Evolutionary conservation across 2,888 invertebrate genomes (phyloP).

Genomic region (Himalopsyche tibetana): DNA sequence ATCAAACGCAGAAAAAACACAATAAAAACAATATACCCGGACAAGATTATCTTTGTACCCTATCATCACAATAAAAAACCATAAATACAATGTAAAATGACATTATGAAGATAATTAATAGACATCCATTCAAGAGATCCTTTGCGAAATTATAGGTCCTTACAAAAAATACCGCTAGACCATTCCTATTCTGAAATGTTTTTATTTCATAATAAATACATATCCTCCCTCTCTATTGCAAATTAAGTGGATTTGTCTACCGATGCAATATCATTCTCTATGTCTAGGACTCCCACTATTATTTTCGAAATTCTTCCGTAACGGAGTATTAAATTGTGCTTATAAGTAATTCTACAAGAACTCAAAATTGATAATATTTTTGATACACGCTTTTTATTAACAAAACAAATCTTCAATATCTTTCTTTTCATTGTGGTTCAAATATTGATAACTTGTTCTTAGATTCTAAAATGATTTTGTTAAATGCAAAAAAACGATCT

Average conservation of each 20-base stretch:
- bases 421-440: too few species aligned
- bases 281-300: neutral
- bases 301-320: constrained; percentile 14
- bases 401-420: too few species aligned
- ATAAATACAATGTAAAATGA: constrained; percentile 55
- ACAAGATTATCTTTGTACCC: neutral
- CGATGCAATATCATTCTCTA: neutral
- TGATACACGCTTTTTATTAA: too few species aligned
- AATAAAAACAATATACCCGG: neutral
- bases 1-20: neutral
- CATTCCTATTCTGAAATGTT: neutral
- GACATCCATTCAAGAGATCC: constrained; percentile 47
- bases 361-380: too few species aligned
- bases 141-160: constrained; percentile 12
- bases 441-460: too few species aligned
- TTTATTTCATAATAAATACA: constrained; percentile 42
- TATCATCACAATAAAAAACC: neutral
- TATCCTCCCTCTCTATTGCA: constrained; percentile 39
- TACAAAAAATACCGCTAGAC: constrained; percentile 28
- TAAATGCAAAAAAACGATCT: too few species aligned
- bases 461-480: too few species aligned
- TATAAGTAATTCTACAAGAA: too few species aligned
- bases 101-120: constrained; percentile 60
- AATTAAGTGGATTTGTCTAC: constrained; percentile 9
- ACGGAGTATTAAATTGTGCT: constrained; percentile 46